Evolutionary conservation across 2,113 vertebrate genomes (phyloP).

Genomic region (Miniopterus natalensis): DNA sequence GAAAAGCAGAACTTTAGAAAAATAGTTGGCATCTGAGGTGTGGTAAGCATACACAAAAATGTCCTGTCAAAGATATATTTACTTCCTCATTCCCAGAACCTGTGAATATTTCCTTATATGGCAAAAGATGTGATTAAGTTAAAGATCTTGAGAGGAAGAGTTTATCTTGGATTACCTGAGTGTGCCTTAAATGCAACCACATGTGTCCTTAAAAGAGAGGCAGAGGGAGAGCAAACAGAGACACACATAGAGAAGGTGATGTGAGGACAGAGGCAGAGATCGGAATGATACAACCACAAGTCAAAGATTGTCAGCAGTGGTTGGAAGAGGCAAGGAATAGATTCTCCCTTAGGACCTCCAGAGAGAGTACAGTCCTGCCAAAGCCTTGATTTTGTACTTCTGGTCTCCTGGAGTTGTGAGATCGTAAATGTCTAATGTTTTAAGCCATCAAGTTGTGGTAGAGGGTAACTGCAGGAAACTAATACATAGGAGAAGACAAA

Average conservation of each 20-base stretch:
- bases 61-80: not conserved
- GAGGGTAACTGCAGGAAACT: not conserved
- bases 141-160: not conserved
- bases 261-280: not conserved
- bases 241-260: not conserved
- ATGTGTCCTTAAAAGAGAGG: not conserved
- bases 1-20: not conserved
- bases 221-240: not conserved
- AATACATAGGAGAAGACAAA: not conserved
- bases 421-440: not conserved
- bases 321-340: not conserved
- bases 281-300: rapidly evolving
- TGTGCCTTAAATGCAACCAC: not conserved
- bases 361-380: not conserved
- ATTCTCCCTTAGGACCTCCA: not conserved
- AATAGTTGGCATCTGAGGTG: not conserved
- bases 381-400: not conserved
- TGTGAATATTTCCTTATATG: not conserved
- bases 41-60: not conserved
- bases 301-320: not conserved
- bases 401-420: not conserved
- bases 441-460: not conserved
- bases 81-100: not conserved
- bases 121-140: not conserved
- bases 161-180: not conserved